Base-by-base conservation (phyloP, 2,797 vertebrate genomes). In the Anisognathus igniventris region DNA sequence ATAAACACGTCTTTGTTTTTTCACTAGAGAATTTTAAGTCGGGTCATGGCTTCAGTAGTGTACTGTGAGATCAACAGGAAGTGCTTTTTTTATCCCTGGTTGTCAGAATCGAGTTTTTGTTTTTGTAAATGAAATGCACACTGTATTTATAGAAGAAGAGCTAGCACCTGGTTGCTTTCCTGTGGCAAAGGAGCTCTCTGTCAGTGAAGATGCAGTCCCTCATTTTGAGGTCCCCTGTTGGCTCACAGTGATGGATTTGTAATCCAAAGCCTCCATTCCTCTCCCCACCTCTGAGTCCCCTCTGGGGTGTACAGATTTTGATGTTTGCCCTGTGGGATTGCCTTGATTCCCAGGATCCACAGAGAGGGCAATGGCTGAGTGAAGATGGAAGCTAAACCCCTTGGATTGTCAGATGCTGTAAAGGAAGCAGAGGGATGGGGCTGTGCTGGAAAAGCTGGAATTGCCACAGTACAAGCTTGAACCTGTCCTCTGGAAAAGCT, bases 41-140 rank as follows among this genome's bases (percentile, higher is more conserved):
- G 0, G 17, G 44, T 23, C 73, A 33, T 75, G 70, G 40, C 61
- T 58, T 80, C 51, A 50, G 50, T 31, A 47, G 65, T n/a, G 54
- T 80, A 16, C 30, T 72, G 6, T 28, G 62, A 84, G 73, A 78
- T 84, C 75, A 93, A 78, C 92, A 86, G 91, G 93, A 86, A 94
- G 82, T 78, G 75, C 65, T 56, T 62, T 74, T 92, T 93, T 85
- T 77, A 70, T 81, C 56, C 40, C 48, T 24, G 14, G 9, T 70
- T 86, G 39, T 86, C 44, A 88, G 64, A 86, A 83, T 21, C 14
- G 13, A 65, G 23, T 75, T 92, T 95, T 83, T 37, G n/a, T 60
- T 67, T 60, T 39, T 57, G 12, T 56, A 60, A 66, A 60, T 76
- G 20, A 88, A 88, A 31, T n/a, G 8, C 56, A n/a, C 5, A 1